Evolutionary conservation across 2,888 invertebrate species (phyloP).

Genomic region (Ommatoiulus sabulosus): DNA sequence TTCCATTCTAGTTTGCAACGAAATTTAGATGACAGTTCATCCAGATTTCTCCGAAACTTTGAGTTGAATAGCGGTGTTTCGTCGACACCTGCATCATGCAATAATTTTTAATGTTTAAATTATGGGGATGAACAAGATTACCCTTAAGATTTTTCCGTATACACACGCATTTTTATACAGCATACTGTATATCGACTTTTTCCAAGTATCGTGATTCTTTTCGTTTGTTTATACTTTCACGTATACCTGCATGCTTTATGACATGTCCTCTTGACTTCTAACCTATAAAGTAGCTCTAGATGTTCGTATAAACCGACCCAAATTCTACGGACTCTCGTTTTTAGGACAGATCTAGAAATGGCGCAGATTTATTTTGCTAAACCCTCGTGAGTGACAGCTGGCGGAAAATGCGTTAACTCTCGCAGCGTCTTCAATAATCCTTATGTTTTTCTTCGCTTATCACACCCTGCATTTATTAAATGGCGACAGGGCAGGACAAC

Average conservation of each 20-base stretch:
- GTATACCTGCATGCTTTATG: not conserved
- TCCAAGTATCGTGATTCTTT: not conserved
- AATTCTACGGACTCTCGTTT: not conserved
- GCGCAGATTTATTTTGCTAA: slow-evolving; percentile 11
- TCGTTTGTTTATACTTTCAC: not conserved
- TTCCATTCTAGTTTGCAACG: too few relatives aligned
- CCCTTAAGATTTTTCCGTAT: not conserved
- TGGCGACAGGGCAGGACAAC: not conserved
- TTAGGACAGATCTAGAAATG: slow-evolving; percentile 43
- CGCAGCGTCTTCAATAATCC: slow-evolving; percentile 10
- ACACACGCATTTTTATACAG: not conserved
- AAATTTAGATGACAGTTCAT: too few relatives aligned
- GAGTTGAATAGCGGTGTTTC: too few relatives aligned
- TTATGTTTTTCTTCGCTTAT: slow-evolving; percentile 23
- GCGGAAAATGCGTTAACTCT: slow-evolving; percentile 10
- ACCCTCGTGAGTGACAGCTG: slow-evolving; percentile 14
- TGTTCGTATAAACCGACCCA: not conserved
- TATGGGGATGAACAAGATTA: not conserved
- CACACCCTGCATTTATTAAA: slow-evolving; percentile 12
- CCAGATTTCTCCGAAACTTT: too few relatives aligned
- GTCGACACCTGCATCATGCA: too few relatives aligned
- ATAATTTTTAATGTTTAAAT: not conserved
- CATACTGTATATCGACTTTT: not conserved
- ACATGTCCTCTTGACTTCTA: not conserved
- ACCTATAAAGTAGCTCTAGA: not conserved